phyloP scores from a whole-genome alignment of 2,113 vertebrate genomes.

The Siniperca knerii region DNA sequence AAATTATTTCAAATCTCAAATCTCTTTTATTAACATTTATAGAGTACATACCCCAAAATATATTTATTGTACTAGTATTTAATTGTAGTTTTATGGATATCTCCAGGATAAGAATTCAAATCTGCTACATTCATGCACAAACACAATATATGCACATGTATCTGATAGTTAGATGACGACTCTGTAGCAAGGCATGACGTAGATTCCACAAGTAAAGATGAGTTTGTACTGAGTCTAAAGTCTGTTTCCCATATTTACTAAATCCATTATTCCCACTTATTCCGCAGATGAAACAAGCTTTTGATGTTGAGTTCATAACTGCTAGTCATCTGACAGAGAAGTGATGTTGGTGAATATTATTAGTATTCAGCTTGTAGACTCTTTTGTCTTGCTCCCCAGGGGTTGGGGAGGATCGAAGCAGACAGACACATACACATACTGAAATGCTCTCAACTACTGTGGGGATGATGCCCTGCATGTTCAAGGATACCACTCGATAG shows the following conservation, averaged over 20 bases:
- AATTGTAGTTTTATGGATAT: background rate
- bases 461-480: conserved; percentile 59
- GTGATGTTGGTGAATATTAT: conserved; percentile 63
- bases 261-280: conserved; percentile 65
- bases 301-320: conserved; percentile 74
- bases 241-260: conserved; percentile 60
- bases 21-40: background rate
- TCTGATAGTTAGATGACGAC: conserved; percentile 5
- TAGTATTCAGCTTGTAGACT: conserved; percentile 67
- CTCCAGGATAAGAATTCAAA: background rate
- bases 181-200: background rate
- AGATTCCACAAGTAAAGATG: conserved; percentile 34
- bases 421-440: conserved; percentile 30
- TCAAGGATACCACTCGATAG: conserved; percentile 53
- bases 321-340: conserved; percentile 70
- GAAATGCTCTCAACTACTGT: conserved; percentile 24
- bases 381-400: conserved; percentile 57
- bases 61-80: background rate
- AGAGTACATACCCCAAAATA: background rate
- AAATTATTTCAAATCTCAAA: conserved; percentile 2
- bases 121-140: background rate
- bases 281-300: conserved; percentile 67
- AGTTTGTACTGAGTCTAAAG: conserved; percentile 37
- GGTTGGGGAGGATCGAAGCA: conserved; percentile 47
- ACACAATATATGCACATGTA: background rate